Evolutionary conservation across 1,140 invertebrate genomes (phyloP).

Genomic region (Papilio polytes): DNA sequence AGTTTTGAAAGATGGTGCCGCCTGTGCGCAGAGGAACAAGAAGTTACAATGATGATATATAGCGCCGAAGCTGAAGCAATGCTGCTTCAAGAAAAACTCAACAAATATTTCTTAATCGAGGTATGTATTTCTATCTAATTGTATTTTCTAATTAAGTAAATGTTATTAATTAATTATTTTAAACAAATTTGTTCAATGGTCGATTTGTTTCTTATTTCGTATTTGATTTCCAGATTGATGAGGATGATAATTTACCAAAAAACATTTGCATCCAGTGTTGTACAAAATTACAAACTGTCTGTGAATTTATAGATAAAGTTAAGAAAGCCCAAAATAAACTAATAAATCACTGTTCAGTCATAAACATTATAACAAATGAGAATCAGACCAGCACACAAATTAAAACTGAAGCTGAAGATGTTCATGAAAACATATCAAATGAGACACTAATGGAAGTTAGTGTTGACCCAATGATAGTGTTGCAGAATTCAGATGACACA

Average conservation of each 20-base stretch:
- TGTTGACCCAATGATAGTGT: slow-evolving; percentile 79
- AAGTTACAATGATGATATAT: slow-evolving; percentile 81
- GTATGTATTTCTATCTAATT: slow-evolving; percentile 45
- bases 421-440: slow-evolving; percentile 56
- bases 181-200: not conserved
- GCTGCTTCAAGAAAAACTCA: slow-evolving; percentile 77
- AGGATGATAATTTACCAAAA: slow-evolving; percentile 80
- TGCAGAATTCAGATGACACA: slow-evolving; percentile 66
- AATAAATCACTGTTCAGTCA: slow-evolving; percentile 52
- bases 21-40: slow-evolving; percentile 77
- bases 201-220: not conserved
- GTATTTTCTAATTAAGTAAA: too few relatives aligned
- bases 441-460: slow-evolving; percentile 76
- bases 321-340: slow-evolving; percentile 70
- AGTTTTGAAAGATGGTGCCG: slow-evolving; percentile 76
- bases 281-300: slow-evolving; percentile 76
- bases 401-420: slow-evolving; percentile 45
- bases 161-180: not conserved
- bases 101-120: slow-evolving; percentile 79
- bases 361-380: slow-evolving; percentile 47
- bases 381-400: slow-evolving; percentile 37
- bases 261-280: slow-evolving; percentile 81
- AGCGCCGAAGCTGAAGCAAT: slow-evolving; percentile 77
- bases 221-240: slow-evolving; percentile 65
- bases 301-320: slow-evolving; percentile 78